Evolutionary conservation across 1,140 invertebrate genomes (phyloP).

Genomic region (Drosophila parvula): DNA sequence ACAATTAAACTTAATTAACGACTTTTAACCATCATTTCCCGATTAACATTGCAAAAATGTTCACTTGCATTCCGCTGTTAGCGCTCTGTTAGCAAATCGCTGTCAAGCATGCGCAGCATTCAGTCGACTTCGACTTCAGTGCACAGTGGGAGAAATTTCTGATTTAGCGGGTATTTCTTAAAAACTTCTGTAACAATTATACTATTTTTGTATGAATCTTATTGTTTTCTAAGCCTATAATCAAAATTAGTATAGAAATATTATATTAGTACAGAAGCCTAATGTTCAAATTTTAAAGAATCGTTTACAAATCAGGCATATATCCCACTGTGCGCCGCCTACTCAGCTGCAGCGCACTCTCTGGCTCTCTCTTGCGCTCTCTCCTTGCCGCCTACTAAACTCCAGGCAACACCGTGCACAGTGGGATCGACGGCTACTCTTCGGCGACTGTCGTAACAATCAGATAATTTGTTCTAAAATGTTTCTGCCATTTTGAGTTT

Average conservation of each 20-base stretch:
- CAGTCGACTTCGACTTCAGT: not conserved
- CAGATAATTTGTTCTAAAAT: too few relatives aligned
- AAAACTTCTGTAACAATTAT: not conserved
- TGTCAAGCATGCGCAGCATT: slow-evolving; percentile 24
- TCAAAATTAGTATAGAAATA: not conserved
- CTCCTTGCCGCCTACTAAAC: not conserved
- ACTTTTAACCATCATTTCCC: slow-evolving; percentile 8
- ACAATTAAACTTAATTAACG: slow-evolving; percentile 22
- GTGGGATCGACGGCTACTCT: not conserved
- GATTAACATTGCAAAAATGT: slow-evolving; percentile 15
- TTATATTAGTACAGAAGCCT: not conserved
- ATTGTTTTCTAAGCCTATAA: not conserved
- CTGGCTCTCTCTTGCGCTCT: not conserved
- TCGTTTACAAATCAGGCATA: not conserved
- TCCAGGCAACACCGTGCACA: not conserved
- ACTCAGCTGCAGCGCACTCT: slow-evolving; percentile 1
- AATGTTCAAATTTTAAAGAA: not conserved
- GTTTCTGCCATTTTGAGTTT: too few relatives aligned
- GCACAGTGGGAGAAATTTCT: not conserved
- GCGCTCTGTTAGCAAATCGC: slow-evolving; percentile 7
- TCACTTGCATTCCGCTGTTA: slow-evolving; percentile 27
- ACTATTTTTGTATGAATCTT: not conserved
- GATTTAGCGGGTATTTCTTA: not conserved
- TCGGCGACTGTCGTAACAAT: too few relatives aligned
- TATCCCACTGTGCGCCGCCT: not conserved